Percentiles rank a stretch among this genome's conserved stretches.
Evolutionary conservation across 1,140 invertebrate genomes (phyloP).

Genomic region (Drosophila paulistorum): DNA sequence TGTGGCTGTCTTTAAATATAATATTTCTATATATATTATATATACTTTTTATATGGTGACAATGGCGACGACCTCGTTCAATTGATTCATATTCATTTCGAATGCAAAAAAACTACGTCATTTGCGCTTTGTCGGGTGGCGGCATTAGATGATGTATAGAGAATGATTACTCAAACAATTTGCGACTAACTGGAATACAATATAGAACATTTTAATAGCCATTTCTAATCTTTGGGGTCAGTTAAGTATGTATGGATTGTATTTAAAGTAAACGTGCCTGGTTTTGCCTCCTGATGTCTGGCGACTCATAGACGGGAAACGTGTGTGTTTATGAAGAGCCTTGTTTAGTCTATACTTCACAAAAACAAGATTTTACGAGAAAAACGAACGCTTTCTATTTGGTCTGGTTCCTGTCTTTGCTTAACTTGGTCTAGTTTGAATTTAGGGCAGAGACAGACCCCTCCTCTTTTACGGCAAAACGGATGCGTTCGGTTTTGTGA

Average conservation of each 20-base stretch:
- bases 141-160: background rate
- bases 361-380: conserved; percentile 5
- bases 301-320: conserved; percentile 2
- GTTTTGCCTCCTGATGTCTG: background rate
- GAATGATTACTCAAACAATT: conserved; percentile 17
- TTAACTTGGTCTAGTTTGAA: conserved; percentile 18
- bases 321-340: conserved; percentile 12
- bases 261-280: background rate
- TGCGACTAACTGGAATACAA: conserved; percentile 16
- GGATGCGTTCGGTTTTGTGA: background rate
- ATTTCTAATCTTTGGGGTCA: conserved; percentile 16
- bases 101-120: conserved; percentile 12
- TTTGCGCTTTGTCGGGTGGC: conserved; percentile 1
- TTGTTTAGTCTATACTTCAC: conserved; percentile 2
- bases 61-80: conserved; percentile 15
- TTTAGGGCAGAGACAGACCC: conserved; percentile 12
- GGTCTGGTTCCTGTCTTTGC: conserved; percentile 17
- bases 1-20: background rate
- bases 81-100: conserved; percentile 15
- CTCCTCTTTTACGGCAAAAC: background rate
- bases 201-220: conserved; percentile 18
- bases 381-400: conserved; percentile 13
- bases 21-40: background rate
- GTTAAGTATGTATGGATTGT: conserved; percentile 1
- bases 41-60: background rate